A percentile compares a stretch with the other conserved stretches of the same genome.
Conservation (phyloP, 2,113 vertebrate genomes). For the Leucopsar rothschildi region DNA sequence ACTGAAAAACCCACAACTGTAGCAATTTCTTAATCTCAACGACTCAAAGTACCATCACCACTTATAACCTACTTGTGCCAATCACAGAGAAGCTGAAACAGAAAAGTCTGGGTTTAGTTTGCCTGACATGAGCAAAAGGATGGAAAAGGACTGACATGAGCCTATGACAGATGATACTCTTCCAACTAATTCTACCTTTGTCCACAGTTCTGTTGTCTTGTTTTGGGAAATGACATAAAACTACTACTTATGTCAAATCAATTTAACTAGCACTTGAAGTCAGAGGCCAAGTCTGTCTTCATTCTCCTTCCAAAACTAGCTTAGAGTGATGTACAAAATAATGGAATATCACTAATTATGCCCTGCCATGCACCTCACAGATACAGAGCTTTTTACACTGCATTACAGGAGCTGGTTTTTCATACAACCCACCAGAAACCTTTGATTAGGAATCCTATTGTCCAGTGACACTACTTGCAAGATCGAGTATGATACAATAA, state of each 20-base stretch:
- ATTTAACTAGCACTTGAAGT: background rate
- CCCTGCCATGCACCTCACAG: background rate
- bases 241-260: background rate
- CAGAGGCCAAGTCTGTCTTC: background rate
- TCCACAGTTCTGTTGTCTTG: background rate
- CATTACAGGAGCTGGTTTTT: background rate
- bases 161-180: background rate
- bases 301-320: background rate
- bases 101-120: background rate
- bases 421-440: background rate
- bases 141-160: background rate
- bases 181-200: background rate
- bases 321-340: background rate
- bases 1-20: background rate
- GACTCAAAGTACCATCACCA: background rate
- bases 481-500: background rate
- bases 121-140: background rate
- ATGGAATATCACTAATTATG: background rate
- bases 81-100: background rate
- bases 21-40: background rate
- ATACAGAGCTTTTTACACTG: background rate
- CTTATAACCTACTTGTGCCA: background rate
- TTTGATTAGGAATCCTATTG: background rate
- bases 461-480: background rate
- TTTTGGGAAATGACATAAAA: background rate